phyloP scores from a whole-genome alignment of 1,140 invertebrate genomes.

The Anthonomus grandis region DNA sequence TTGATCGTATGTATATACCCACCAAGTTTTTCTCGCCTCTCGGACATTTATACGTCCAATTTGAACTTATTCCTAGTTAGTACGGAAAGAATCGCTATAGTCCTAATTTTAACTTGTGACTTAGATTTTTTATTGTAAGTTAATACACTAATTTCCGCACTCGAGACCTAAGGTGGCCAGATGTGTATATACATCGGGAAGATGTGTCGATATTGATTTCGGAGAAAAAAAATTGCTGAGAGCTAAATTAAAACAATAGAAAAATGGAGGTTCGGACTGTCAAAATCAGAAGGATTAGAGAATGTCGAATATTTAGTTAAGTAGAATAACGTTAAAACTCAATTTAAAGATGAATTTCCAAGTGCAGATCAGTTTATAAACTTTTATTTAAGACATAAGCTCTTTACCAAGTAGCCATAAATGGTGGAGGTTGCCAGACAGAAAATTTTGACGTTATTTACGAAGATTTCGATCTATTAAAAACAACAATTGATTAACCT shows the following conservation, averaged over 20 bases:
- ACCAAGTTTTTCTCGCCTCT: no score
- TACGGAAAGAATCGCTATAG: no score
- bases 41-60: no score
- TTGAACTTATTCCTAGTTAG: no score
- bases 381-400: not conserved
- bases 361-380: not conserved
- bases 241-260: not conserved
- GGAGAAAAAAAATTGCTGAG: not conserved
- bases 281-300: not conserved
- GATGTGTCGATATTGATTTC: not conserved
- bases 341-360: not conserved
- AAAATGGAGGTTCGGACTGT: not conserved
- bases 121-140: no score
- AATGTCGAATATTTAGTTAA: not conserved
- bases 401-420: not conserved
- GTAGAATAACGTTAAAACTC: not conserved
- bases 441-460: not conserved
- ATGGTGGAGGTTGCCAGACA: not conserved
- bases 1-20: no score
- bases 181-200: no score
- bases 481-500: not conserved
- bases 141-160: no score
- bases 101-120: no score
- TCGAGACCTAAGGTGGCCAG: no score
- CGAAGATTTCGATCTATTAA: not conserved